phyloP scores from a whole-genome alignment of 2,797 vertebrate species.

The Xiphorhynchus erythropygius region DNA sequence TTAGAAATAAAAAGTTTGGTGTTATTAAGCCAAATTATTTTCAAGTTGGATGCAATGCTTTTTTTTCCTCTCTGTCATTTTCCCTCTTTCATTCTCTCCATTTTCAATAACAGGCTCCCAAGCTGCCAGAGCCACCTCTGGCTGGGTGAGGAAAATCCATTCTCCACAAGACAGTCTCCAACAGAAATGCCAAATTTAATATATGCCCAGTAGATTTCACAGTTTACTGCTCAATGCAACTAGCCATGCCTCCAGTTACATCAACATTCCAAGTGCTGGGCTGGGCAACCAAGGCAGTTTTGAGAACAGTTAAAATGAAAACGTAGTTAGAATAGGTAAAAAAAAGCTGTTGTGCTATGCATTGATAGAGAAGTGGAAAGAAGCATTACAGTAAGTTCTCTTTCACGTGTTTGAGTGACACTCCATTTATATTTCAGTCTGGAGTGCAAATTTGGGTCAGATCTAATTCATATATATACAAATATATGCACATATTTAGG shows the following conservation, averaged over 20 bases:
- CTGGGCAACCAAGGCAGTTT: conserved; percentile 26
- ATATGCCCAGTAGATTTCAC: conserved; percentile 60
- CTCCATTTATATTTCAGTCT: not conserved
- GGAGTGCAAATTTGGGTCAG: conserved; percentile 41
- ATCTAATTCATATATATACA: not conserved
- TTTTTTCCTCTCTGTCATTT: not conserved
- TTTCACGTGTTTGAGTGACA: conserved; percentile 36
- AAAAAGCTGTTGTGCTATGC: not conserved
- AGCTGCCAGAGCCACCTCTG: conserved; percentile 46
- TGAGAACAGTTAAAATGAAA: conserved; percentile 23
- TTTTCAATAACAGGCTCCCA: conserved; percentile 43
- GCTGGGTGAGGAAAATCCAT: conserved; percentile 51
- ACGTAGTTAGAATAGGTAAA: not conserved
- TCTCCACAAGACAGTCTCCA: conserved; percentile 32
- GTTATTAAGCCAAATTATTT: conserved; percentile 28
- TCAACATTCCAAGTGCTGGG: conserved; percentile 24
- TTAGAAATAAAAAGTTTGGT: not conserved
- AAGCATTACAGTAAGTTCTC: conserved; percentile 43
- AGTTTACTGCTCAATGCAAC: conserved; percentile 55
- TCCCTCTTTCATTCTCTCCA: not conserved
- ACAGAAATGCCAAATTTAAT: conserved; percentile 53
- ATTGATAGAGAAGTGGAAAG: conserved; percentile 59
- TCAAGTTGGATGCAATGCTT: not conserved
- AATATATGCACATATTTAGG: not conserved
- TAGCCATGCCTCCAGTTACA: conserved; percentile 56